A percentile compares a stretch with the other conserved stretches of the same genome.
Conservation (phyloP, 2,888 invertebrate species). For the Clivina fossor region DNA sequence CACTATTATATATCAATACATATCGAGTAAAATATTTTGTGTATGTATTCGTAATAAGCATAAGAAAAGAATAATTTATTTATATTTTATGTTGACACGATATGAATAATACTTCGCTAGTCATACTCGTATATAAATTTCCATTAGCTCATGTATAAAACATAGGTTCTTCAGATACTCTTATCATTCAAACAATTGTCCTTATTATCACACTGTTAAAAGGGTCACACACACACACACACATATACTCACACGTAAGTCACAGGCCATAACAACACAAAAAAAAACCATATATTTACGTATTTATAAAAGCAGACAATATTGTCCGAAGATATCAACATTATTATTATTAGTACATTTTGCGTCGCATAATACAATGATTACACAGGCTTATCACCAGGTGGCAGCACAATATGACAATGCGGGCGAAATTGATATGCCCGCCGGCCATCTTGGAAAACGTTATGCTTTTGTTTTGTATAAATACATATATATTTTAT, state of each 20-base stretch:
- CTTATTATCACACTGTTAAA: neutral
- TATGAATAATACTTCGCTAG: too few species aligned
- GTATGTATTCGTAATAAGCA: constrained; percentile 1
- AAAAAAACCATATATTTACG: too few species aligned
- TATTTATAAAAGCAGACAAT: too few species aligned
- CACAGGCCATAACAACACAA: too few species aligned
- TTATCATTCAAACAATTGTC: constrained; percentile 11
- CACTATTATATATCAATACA: too few species aligned
- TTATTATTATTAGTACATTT: too few species aligned
- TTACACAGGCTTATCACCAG: constrained; percentile 11
- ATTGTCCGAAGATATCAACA: too few species aligned
- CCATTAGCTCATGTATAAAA: constrained; percentile 10
- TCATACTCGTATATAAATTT: constrained; percentile 7
- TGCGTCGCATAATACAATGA: too few species aligned
- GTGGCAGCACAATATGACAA: constrained; percentile 5
- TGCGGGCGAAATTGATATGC: constrained; percentile 24
- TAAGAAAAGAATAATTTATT: constrained; percentile 5
- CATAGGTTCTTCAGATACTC: constrained; percentile 6
- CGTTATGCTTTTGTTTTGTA: constrained; percentile 5
- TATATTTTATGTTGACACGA: constrained; percentile 10
- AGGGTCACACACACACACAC: neutral
- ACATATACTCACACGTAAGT: too few species aligned
- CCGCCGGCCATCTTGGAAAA: constrained; percentile 20
- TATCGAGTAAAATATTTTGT: neutral
- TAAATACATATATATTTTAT: neutral